Conservation (phyloP, 2,113 vertebrate species). For the Raja brachyura region DNA sequence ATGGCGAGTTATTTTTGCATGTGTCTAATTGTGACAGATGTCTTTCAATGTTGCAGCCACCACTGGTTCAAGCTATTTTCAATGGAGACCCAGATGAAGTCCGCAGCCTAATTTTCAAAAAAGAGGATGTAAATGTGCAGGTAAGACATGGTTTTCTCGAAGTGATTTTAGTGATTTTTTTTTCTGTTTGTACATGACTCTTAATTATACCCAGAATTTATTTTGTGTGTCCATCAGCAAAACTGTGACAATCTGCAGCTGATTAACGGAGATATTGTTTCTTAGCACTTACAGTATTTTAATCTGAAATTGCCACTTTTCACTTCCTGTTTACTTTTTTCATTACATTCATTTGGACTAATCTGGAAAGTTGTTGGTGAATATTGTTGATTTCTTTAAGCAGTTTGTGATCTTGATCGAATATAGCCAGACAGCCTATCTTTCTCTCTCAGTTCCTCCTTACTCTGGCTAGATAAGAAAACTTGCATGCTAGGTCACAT, state of each 20-base stretch:
- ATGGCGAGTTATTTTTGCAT: neutral
- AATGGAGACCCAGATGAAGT: conserved; percentile 98
- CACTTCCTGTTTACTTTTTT: neutral
- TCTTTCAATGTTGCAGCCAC: conserved; percentile 65
- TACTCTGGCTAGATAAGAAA: neutral
- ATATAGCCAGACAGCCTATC: neutral
- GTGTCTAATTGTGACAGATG: neutral
- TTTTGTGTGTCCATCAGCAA: neutral
- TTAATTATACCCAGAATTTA: neutral
- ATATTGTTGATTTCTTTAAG: neutral
- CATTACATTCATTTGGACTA: neutral
- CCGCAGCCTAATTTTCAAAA: conserved; percentile 95
- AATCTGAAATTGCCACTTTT: neutral
- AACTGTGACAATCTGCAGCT: neutral
- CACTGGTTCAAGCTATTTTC: conserved; percentile 98
- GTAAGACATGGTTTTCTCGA: conserved; percentile 56
- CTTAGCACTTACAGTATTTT: neutral
- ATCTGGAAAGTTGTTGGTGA: neutral
- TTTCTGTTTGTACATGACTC: neutral
- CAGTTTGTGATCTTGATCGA: neutral
- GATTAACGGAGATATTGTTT: neutral
- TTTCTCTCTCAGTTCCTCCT: no score
- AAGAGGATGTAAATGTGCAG: conserved; percentile 98
- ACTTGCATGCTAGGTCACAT: neutral
- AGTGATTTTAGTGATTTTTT: neutral